Conservation (phyloP, 92 coral and sea anemone genomes). For the Parazoanthus swiftii region DNA sequence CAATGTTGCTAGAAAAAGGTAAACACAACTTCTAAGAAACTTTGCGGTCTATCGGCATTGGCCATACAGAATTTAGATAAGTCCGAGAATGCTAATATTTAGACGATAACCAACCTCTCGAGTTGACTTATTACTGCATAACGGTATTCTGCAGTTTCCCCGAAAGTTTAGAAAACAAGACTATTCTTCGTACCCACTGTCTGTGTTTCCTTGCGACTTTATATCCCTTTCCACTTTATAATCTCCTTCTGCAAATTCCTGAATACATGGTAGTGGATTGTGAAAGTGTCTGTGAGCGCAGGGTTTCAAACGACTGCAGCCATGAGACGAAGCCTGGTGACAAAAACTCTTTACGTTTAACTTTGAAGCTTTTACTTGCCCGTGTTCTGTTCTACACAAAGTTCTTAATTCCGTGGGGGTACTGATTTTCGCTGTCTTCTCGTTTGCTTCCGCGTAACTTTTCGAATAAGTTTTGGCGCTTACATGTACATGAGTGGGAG, state of each 20-base stretch:
- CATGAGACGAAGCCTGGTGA: background rate
- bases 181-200: slow-evolving; percentile 35
- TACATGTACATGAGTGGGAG: background rate
- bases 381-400: background rate
- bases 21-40: no score
- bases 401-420: background rate
- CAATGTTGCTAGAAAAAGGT: no score
- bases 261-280: slow-evolving; percentile 1
- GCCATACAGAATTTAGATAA: no score
- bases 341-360: background rate
- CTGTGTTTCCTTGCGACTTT: background rate
- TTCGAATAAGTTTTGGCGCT: background rate
- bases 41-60: no score
- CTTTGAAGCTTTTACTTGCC: background rate
- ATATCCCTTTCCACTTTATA: background rate
- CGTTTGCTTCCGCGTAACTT: background rate
- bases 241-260: slow-evolving; percentile 23
- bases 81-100: no score
- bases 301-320: slow-evolving; percentile 1
- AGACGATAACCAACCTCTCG: no score
- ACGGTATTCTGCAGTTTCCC: no score
- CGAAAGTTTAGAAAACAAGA: background rate
- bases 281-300: background rate
- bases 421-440: background rate
- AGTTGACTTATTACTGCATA: no score